Percentiles rank a stretch among this genome's conserved stretches.
phyloP scores from a whole-genome alignment of 2,797 vertebrate genomes.

The Argyrosomus regius region DNA sequence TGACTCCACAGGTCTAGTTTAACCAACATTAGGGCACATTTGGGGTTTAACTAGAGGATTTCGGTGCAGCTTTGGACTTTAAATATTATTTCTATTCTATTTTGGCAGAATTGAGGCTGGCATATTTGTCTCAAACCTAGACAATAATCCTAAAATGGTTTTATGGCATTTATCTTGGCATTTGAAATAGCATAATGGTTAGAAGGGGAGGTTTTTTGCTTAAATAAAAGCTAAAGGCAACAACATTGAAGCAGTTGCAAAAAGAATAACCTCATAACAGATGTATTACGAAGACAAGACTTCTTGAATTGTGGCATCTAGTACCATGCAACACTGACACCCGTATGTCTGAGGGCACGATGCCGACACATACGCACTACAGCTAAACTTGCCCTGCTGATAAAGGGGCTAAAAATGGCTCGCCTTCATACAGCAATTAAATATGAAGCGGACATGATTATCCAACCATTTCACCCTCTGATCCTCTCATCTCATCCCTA shows the following conservation, averaged over 20 bases:
- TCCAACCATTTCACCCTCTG: conserved; percentile 34
- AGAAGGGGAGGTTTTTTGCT: background rate
- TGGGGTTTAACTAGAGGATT: background rate
- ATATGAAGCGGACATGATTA: conserved; percentile 55
- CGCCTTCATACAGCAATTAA: conserved; percentile 51
- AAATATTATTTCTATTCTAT: background rate
- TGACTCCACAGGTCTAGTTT: too few species aligned
- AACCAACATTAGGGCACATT: too few species aligned
- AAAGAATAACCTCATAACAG: background rate
- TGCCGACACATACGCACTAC: background rate
- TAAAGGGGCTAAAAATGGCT: conserved; percentile 40
- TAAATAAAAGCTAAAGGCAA: conserved; percentile 2
- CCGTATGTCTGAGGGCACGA: background rate
- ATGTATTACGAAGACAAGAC: background rate
- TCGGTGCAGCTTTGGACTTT: background rate
- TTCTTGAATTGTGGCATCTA: background rate
- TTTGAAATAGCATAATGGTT: background rate
- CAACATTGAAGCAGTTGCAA: background rate
- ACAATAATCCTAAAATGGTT: background rate
- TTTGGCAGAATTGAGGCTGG: background rate
- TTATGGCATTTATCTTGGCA: background rate
- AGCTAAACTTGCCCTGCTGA: conserved; percentile 20
- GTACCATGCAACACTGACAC: background rate
- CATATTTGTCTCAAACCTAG: background rate
- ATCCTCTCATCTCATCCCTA: conserved; percentile 9